These are phyloP conservation scores for Chrysolina haemoptera DNA, from an alignment of 2,888 invertebrate species.

Conservation along the genomic window DNA sequence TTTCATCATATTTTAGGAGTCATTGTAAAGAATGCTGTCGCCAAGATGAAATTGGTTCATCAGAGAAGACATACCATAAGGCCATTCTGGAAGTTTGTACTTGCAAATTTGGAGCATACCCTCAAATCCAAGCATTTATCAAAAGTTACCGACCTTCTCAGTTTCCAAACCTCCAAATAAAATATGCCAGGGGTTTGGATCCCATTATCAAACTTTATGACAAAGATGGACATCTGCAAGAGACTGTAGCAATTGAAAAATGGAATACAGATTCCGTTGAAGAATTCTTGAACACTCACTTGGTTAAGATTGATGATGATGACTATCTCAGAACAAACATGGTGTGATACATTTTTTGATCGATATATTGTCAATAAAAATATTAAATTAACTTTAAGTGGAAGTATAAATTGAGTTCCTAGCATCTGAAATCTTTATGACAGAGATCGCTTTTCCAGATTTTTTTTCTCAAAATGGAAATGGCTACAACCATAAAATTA, in stretches of 20 bases:
- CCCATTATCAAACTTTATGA: constrained; percentile 94
- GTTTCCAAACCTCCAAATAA: constrained; percentile 92
- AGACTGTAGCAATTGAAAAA: constrained; percentile 95
- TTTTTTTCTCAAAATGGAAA: not conserved
- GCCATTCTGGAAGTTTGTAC: constrained; percentile 97
- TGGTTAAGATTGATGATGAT: constrained; percentile 75
- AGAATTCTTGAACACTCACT: constrained; percentile 93
- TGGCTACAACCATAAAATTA: not conserved
- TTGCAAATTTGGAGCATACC: constrained; percentile 98
- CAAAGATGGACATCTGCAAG: constrained; percentile 85
- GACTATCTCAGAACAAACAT: constrained; percentile 77
- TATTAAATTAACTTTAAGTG: too few relatives aligned
- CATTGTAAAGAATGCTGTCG: constrained; percentile 88
- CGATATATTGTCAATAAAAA: constrained; percentile 10
- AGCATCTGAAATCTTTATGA: too few relatives aligned
- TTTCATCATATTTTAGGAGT: constrained; percentile 66
- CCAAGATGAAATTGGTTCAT: constrained; percentile 78
- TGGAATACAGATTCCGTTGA: constrained; percentile 99
- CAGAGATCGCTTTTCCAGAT: not conserved
- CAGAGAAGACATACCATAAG: constrained; percentile 85
- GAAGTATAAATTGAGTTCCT: too few relatives aligned
- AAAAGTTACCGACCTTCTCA: constrained; percentile 92
- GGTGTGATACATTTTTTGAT: constrained; percentile 65
- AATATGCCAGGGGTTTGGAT: constrained; percentile 94
- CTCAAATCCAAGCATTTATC: constrained; percentile 98